phyloP scores from a whole-genome alignment of 2,113 vertebrate genomes.

The Phyllostomus hastatus region DNA sequence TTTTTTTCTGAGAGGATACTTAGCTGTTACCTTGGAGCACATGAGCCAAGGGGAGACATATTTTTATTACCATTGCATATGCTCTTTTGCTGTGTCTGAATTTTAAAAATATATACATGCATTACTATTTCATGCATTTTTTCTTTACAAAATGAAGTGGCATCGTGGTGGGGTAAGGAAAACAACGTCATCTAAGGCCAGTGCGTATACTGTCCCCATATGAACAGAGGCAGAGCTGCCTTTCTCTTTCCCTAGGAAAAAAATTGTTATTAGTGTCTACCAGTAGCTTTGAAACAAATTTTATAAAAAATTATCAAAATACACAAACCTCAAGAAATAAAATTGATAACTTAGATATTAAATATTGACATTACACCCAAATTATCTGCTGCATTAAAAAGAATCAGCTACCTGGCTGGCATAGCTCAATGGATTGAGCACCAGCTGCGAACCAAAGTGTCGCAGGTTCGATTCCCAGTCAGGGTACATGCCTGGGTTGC shows the following conservation, averaged over 20 bases:
- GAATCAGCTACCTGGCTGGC: neutral
- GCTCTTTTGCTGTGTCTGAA: neutral
- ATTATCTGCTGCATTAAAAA: neutral
- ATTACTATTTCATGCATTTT: neutral
- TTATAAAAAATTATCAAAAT: neutral
- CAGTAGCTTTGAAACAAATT: neutral
- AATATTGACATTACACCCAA: neutral
- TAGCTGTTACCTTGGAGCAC: neutral
- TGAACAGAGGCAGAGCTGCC: neutral
- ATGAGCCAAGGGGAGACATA: neutral
- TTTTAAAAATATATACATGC: neutral
- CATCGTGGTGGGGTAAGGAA: neutral
- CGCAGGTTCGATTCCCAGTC: no score
- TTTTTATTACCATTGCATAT: neutral
- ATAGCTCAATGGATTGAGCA: no score
- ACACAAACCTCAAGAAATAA: neutral
- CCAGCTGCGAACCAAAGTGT: no score
- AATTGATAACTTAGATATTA: slow-evolving; percentile 6
- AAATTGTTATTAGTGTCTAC: neutral
- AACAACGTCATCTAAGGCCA: neutral
- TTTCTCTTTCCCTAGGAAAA: neutral
- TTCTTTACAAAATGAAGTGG: neutral
- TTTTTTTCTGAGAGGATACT: neutral
- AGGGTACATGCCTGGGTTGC: no score
- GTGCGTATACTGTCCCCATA: neutral